phyloP scores from a whole-genome alignment of 2,797 vertebrate genomes.

The Acanthis flammea region DNA sequence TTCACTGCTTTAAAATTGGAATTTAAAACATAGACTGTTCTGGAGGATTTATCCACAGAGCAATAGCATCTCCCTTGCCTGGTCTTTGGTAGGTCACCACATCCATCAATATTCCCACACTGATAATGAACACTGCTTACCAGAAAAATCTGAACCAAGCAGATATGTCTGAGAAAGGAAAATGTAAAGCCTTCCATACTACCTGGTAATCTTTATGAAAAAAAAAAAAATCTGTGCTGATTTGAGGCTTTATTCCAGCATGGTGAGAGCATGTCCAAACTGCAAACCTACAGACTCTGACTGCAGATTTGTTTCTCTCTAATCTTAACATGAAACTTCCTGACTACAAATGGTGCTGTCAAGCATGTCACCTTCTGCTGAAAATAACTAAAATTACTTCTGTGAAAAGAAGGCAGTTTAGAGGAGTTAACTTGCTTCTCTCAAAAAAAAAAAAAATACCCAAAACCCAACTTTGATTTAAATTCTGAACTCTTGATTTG shows the following conservation, averaged over 20 bases:
- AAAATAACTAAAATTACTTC: background rate
- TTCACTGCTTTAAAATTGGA: background rate
- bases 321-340: background rate
- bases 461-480: background rate
- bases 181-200: background rate
- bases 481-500: background rate
- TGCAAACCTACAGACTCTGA: background rate
- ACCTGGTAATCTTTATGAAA: background rate
- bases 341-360: background rate
- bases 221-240: background rate
- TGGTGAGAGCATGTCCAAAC: background rate
- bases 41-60: background rate
- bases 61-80: background rate
- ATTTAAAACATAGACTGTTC: background rate
- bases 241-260: background rate
- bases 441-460: background rate
- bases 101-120: background rate
- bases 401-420: background rate
- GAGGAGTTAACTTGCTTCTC: background rate
- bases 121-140: background rate
- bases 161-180: background rate
- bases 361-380: constrained; percentile 8
- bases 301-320: background rate
- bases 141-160: background rate
- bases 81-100: constrained; percentile 44